Evolutionary conservation across 2,797 vertebrate genomes (phyloP), one percentile per base, ranked within the genome.

Genomic region (Cephalopachus bancanus): DNA sequence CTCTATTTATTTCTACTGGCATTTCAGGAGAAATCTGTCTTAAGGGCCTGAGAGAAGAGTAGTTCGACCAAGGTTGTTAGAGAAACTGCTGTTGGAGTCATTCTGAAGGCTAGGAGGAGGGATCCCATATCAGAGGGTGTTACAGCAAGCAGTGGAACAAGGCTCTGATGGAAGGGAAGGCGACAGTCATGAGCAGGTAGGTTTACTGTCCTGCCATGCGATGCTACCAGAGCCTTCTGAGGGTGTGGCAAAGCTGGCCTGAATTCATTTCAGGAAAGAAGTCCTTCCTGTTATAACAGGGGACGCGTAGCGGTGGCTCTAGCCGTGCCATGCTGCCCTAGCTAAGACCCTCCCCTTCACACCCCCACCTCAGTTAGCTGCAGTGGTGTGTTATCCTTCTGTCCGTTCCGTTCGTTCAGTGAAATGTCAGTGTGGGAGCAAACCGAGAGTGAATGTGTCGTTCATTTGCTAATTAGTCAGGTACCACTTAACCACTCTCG

Each of bases 351-450:
- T 51, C 53, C 53, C 26, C 17, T 3, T 7, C 37, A 78, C 9
- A 0, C 86, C 86, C 91, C 26, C 55, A 26, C 64, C 33, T 62
- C 51, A n/a, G 67, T 64, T 11, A 37, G 26, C 83, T 30, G 20
- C 15, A 4, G 7, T 0, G 12, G 3, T 37, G 24, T 24, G 26
- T 30, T 44, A 28, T 22, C 65, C 72, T 81, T 65, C 83, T 22
- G 65, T 51, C 80, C 51, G 49, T 93, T 89, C 81, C 7, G 7
- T 55, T 90, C 4, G 1, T 72, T 96, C 83, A 87, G 74, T 15
- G n/a, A 97, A 98, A 97, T 97, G 97, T 97, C 96, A 96, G 60
- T 96, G 96, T 97, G 96, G 96, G 96, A 86, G 94, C 96, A 96
- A 96, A 95, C 53, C 1, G 91, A 97, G 94, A 96, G 57, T 44